These are phyloP conservation scores for Gasterosteus aculeatus DNA, from an alignment of 2,113 vertebrate species.

Conservation along the genomic window DNA sequence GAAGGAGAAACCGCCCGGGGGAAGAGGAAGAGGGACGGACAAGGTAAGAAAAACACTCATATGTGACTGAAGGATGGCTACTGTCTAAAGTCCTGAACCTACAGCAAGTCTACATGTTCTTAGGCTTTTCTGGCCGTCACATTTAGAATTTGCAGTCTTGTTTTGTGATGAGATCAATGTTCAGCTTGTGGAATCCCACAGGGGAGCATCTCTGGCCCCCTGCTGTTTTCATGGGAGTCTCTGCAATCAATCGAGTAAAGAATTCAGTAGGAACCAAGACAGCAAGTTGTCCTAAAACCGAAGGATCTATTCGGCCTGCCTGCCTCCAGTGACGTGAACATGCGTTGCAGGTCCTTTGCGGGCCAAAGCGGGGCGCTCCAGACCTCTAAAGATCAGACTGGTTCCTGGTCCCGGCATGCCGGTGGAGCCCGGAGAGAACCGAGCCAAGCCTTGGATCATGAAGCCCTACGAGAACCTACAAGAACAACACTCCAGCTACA, in stretches of 20 bases:
- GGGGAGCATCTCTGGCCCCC: neutral
- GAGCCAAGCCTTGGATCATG: slow-evolving; percentile 65
- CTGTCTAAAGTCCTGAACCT: neutral
- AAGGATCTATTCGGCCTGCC: neutral
- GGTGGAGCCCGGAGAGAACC: slow-evolving; percentile 6
- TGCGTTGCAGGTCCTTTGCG: slow-evolving; percentile 51
- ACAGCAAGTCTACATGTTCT: neutral
- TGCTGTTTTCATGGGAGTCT: neutral
- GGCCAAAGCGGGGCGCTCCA: slow-evolving; percentile 32
- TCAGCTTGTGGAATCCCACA: neutral
- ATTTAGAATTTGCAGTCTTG: neutral
- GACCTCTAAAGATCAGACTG: slow-evolving; percentile 51
- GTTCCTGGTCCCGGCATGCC: slow-evolving; percentile 45
- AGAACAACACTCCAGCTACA: slow-evolving; percentile 85
- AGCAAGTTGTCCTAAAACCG: neutral
- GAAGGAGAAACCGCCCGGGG: slow-evolving; percentile 47
- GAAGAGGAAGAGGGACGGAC: slow-evolving; percentile 48
- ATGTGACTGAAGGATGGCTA: neutral
- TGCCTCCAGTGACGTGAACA: neutral
- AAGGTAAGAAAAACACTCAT: slow-evolving; percentile 29
- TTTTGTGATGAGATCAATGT: neutral
- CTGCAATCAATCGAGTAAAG: too few species aligned
- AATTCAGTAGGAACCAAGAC: neutral
- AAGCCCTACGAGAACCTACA: slow-evolving; percentile 79
- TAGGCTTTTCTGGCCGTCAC: neutral